A percentile compares a stretch with the other conserved stretches of the same genome.
phyloP scores from a whole-genome alignment of 2,113 vertebrate species.

The Syrrhaptes paradoxus region DNA sequence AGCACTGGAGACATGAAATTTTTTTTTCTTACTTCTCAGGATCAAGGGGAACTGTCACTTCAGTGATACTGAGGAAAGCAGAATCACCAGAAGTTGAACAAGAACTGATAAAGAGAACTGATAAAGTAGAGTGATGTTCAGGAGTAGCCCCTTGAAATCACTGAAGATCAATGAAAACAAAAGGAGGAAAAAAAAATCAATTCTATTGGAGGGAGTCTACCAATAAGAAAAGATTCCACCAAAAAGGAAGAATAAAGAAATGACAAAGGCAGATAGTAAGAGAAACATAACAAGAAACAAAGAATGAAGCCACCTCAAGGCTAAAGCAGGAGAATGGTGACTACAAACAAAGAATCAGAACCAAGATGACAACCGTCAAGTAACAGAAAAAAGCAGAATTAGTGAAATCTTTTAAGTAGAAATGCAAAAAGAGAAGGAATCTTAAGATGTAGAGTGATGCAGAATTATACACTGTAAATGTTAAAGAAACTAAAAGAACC shows the following conservation, averaged over 20 bases:
- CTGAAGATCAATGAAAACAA: not conserved
- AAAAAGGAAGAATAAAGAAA: not conserved
- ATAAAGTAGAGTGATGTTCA: too few relatives aligned
- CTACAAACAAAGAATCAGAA: not conserved
- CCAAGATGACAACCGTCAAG: not conserved
- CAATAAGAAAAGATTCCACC: not conserved
- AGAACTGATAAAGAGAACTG: not conserved
- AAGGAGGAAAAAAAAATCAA: not conserved
- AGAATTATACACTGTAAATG: not conserved
- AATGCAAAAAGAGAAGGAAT: not conserved
- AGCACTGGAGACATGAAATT: not conserved
- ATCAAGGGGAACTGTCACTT: not conserved
- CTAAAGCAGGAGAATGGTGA: not conserved
- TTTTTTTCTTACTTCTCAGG: not conserved
- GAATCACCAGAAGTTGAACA: not conserved
- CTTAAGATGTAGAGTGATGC: not conserved
- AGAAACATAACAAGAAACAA: not conserved
- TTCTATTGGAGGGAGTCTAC: not conserved
- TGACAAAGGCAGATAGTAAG: not conserved
- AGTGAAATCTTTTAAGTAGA: not conserved
- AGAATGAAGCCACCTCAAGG: not conserved
- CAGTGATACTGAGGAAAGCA: not conserved
- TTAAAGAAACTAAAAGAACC: not conserved
- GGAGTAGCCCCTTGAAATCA: not conserved
- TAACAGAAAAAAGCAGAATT: not conserved